Percentiles rank a stretch among this genome's conserved stretches.
Conservation (phyloP, 2,797 vertebrate genomes). For the Buceros bicornis region DNA sequence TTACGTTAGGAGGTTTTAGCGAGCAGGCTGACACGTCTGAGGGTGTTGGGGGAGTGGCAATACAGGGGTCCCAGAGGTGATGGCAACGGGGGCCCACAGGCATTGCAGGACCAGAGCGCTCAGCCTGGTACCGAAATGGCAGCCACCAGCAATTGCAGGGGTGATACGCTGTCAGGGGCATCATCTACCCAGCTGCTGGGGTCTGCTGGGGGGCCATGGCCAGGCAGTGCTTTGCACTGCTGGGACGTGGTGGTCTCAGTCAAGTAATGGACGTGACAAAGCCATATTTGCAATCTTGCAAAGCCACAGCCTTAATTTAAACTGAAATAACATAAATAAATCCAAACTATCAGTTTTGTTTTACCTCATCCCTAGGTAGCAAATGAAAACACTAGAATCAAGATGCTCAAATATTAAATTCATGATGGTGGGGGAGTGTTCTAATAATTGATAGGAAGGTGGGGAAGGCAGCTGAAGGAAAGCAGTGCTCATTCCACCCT, state of each 20-base stretch:
- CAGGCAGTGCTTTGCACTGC: not conserved
- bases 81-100: not conserved
- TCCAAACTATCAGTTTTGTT: not conserved
- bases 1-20: not conserved
- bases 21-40: rapidly evolving
- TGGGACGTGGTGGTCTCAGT: not conserved
- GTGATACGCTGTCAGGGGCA: not conserved
- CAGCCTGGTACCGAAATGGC: not conserved
- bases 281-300: not conserved
- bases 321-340: not conserved
- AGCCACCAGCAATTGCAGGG: not conserved
- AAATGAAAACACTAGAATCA: not conserved
- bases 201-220: rapidly evolving
- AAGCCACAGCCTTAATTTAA: not conserved
- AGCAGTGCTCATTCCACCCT: not conserved
- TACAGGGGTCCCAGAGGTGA: rapidly evolving
- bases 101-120: rapidly evolving
- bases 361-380: not conserved
- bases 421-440: rapidly evolving
- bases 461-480: not conserved
- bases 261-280: rapidly evolving
- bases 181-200: not conserved
- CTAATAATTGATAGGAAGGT: not conserved
- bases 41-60: not conserved
- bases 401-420: not conserved